Conservation (phyloP, 2,113 vertebrate genomes). For the Triplophysa tibetana region DNA sequence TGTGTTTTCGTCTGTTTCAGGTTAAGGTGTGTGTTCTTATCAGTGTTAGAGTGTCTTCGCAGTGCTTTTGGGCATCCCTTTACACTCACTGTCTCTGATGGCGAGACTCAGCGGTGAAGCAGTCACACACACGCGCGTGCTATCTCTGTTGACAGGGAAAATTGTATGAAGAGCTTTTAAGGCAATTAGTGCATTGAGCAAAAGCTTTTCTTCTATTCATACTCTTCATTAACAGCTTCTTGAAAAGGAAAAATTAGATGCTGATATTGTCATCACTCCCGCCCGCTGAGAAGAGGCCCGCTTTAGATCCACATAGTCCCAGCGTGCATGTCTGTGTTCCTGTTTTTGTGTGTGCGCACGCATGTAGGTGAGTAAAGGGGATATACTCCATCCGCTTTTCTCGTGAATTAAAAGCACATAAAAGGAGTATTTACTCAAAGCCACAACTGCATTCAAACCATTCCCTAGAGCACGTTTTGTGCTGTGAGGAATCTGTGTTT, state of each 20-base stretch:
- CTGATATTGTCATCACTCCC: slow-evolving; percentile 73
- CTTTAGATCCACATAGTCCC: slow-evolving; percentile 40
- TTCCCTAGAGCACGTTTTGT: slow-evolving; percentile 19
- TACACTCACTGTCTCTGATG: slow-evolving; percentile 57
- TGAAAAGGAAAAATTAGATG: slow-evolving; percentile 62
- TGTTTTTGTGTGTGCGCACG: slow-evolving; percentile 17
- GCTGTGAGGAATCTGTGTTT: slow-evolving; percentile 23
- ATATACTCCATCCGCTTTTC: slow-evolving; percentile 16
- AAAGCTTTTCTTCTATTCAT: slow-evolving; percentile 74
- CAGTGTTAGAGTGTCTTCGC: slow-evolving; percentile 43
- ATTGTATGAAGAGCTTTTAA: slow-evolving; percentile 80
- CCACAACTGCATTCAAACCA: slow-evolving; percentile 24
- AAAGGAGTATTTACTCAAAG: slow-evolving; percentile 32
- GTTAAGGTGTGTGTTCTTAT: slow-evolving; percentile 21
- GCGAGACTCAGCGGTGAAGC: slow-evolving; percentile 42
- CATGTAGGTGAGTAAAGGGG: slow-evolving; percentile 21
- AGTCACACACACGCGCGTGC: slow-evolving; percentile 45
- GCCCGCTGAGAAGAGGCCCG: slow-evolving; percentile 26
- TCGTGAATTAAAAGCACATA: slow-evolving; percentile 41
- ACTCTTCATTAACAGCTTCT: slow-evolving; percentile 77
- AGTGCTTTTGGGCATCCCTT: slow-evolving; percentile 64
- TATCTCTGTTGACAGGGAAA: slow-evolving; percentile 76
- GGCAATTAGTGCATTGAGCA: slow-evolving; percentile 77
- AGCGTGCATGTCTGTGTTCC: slow-evolving; percentile 55
- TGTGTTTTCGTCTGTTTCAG: slow-evolving; percentile 31